A percentile compares a stretch with the other conserved stretches of the same genome.
phyloP scores from a whole-genome alignment of 1,140 invertebrate species.

The Orius insidiosus region DNA sequence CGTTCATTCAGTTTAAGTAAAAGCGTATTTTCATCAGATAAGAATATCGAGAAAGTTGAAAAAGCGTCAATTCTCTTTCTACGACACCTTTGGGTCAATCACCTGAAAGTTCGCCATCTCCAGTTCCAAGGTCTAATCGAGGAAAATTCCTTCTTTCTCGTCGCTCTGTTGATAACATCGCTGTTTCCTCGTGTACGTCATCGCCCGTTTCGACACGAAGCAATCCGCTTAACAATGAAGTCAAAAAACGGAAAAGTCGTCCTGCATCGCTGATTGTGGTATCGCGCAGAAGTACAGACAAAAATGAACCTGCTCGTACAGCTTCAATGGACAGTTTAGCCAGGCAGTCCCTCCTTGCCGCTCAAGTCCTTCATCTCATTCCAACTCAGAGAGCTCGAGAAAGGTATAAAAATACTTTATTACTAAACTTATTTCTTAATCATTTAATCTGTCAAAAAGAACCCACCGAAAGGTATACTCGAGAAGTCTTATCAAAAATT shows the following conservation, averaged over 20 bases:
- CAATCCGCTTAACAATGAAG: conserved; percentile 1
- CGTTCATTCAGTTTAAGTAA: background rate
- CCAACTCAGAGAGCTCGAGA: conserved; percentile 59
- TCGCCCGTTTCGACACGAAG: conserved; percentile 16
- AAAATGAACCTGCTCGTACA: conserved; percentile 12
- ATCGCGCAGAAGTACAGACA: conserved; percentile 5
- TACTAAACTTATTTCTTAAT: too few species aligned
- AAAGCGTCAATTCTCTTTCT: background rate
- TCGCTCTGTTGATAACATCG: conserved; percentile 20
- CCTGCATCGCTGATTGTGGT: conserved; percentile 16
- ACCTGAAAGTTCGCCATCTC: conserved; percentile 7
- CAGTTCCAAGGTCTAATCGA: conserved; percentile 5
- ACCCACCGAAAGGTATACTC: too few species aligned
- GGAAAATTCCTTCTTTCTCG: conserved; percentile 12
- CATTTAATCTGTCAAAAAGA: too few species aligned
- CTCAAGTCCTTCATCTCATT: conserved; percentile 59
- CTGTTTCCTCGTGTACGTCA: conserved; percentile 17
- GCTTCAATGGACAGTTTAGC: conserved; percentile 51
- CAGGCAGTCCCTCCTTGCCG: conserved; percentile 51
- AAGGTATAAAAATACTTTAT: conserved; percentile 34
- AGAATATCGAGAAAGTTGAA: conserved; percentile 7
- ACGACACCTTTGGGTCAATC: background rate
- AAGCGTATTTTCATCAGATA: conserved; percentile 2
- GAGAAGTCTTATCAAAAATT: too few species aligned
- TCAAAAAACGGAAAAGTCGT: conserved; percentile 15